phyloP scores from a whole-genome alignment of 1,140 invertebrate species.

The Eufriesea mexicana region DNA sequence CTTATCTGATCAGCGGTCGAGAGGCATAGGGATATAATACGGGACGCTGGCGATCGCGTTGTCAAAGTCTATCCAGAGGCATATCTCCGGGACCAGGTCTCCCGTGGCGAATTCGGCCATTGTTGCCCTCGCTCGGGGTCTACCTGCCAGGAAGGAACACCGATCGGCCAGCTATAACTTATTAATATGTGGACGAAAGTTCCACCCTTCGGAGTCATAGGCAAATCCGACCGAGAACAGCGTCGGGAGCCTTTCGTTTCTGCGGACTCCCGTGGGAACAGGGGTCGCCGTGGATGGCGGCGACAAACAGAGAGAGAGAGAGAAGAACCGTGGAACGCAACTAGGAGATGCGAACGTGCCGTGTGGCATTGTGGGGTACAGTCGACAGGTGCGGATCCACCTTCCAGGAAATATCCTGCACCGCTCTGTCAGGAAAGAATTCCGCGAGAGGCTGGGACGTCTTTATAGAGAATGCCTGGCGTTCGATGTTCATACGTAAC shows the following conservation, averaged over 20 bases:
- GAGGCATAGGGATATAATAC: slow-evolving; percentile 57
- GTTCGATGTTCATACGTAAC: not conserved
- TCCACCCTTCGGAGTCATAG: slow-evolving; percentile 21
- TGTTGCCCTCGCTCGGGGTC: slow-evolving; percentile 67
- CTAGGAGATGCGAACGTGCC: slow-evolving; percentile 40
- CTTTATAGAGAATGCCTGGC: slow-evolving; percentile 48
- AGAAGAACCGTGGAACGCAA: slow-evolving; percentile 43
- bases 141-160: slow-evolving; percentile 67
- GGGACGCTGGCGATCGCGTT: slow-evolving; percentile 73
- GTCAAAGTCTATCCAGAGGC: slow-evolving; percentile 80
- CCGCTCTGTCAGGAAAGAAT: slow-evolving; percentile 44
- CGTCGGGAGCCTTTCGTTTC: slow-evolving; percentile 63
- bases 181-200: slow-evolving; percentile 79
- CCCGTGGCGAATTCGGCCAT: slow-evolving; percentile 77
- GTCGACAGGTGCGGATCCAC: slow-evolving; percentile 53
- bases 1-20: slow-evolving; percentile 77
- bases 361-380: slow-evolving; percentile 23
- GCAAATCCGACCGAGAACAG: slow-evolving; percentile 62
- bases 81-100: slow-evolving; percentile 71
- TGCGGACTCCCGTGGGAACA: slow-evolving; percentile 73
- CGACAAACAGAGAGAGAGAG: slow-evolving; percentile 17
- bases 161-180: slow-evolving; percentile 80
- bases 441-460: slow-evolving; percentile 47
- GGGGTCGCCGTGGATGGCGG: not conserved
- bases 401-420: slow-evolving; percentile 69